Conservation (phyloP, 2,113 vertebrate species). For the Notarius quadriscutis region DNA sequence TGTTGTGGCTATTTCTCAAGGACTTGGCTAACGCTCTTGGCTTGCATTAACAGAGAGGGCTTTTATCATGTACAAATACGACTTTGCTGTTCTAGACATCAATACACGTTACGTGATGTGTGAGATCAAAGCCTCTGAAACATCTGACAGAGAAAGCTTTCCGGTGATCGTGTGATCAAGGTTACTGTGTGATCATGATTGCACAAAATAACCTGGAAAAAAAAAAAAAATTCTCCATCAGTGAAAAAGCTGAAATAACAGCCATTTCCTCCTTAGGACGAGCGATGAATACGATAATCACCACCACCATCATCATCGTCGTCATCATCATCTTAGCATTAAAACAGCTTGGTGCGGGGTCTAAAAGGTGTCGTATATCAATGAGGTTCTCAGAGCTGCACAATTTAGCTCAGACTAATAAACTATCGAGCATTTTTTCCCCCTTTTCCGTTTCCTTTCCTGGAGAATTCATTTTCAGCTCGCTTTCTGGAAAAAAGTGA, state of each 20-base stretch:
- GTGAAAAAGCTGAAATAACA: neutral
- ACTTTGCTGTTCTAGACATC: neutral
- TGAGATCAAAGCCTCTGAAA: constrained; percentile 32
- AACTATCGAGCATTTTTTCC: constrained; percentile 16
- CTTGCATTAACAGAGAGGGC: neutral
- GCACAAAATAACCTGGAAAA: constrained; percentile 1
- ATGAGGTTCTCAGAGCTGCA: constrained; percentile 34
- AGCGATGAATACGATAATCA: constrained; percentile 15
- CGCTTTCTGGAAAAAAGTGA: constrained; percentile 4
- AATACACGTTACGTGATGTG: neutral
- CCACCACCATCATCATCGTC: constrained; percentile 17
- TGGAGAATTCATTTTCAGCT: constrained; percentile 30
- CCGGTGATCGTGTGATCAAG: neutral
- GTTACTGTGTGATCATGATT: neutral
- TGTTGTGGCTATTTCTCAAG: neutral
- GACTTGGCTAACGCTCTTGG: neutral
- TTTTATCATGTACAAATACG: neutral
- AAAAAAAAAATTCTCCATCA: neutral
- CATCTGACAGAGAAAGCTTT: neutral
- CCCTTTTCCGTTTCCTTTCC: constrained; percentile 19
- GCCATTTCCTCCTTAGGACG: constrained; percentile 9
- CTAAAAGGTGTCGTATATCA: constrained; percentile 24
- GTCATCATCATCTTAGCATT: constrained; percentile 32
- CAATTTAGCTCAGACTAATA: constrained; percentile 45
- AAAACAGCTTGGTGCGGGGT: neutral